Base-by-base conservation (phyloP, 1,140 invertebrate species). In the Ceratoteleas bidentatus region DNA sequence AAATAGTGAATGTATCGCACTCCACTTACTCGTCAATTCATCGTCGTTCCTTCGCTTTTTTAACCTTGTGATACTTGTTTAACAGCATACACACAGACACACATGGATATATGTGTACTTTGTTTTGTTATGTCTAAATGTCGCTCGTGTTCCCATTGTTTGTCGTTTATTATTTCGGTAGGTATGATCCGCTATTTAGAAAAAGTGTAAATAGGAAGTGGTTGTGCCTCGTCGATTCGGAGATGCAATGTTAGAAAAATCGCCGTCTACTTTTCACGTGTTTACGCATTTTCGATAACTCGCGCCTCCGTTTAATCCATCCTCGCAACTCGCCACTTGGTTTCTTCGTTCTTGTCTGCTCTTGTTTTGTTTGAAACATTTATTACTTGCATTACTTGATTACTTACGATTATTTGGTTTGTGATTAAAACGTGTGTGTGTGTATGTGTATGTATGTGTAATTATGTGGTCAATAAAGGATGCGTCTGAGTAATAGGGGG, bases 181-280 rank as follows among this genome's bases (percentile, higher is more conserved):
- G 57, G 49, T 74, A 68, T 74, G 56, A 69, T 82, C 68, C 77
- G 70, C 61, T 78, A 70, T 84, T 79, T 80, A 82, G 81, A 86
- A 86, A 83, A 86, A 84, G 77, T 85, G 83, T 85, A 86, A 88
- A 87, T 85, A 85, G 81, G 61, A 87, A 84, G 79, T 70, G 45
- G 58, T 73, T 83, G 69, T 87, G 77, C 74, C 85, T 56, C 16
- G 32, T 70, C 52, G 16, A 58, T 14, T 73, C 33, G n/a, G 56
- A 64, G 4, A 62, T 49, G 24, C 4, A 24, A 56, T 53, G 45
- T 57, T 69, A 62, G 65, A 64, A 77, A 77, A 77, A 64, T 43
- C 36, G 50, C 47, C n/a, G 66, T 57, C 68, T 79, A 79, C 68
- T 53, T 66, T 61, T 33, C 49, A 61, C 34, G 33, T 54, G 57